phyloP scores from a whole-genome alignment of 2,888 invertebrate genomes.

The Eurois occulta region DNA sequence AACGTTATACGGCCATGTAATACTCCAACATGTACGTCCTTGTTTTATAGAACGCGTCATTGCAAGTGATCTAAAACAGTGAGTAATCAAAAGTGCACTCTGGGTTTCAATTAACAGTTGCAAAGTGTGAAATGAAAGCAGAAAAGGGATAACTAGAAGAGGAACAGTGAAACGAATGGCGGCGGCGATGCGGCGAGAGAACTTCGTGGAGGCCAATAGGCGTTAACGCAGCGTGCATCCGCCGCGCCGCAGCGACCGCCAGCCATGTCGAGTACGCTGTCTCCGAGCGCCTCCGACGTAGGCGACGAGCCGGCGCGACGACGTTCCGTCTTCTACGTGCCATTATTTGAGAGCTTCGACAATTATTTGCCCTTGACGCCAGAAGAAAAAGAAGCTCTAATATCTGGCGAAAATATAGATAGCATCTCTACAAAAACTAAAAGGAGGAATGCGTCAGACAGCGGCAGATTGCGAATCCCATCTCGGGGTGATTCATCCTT shows the following conservation, averaged over 20 bases:
- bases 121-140: constrained; percentile 80
- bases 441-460: constrained; percentile 80
- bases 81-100: constrained; percentile 67
- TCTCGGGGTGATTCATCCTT: constrained; percentile 83
- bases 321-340: constrained; percentile 94
- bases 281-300: constrained; percentile 79
- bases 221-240: constrained; percentile 85
- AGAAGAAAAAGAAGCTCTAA: constrained; percentile 86
- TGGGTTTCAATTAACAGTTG: constrained; percentile 72
- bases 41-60: constrained; percentile 56
- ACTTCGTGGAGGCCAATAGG: constrained; percentile 75
- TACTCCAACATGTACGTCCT: constrained; percentile 74
- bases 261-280: constrained; percentile 84
- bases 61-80: constrained; percentile 57
- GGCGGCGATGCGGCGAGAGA: constrained; percentile 80
- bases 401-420: constrained; percentile 81
- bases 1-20: constrained; percentile 55
- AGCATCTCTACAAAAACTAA: constrained; percentile 76
- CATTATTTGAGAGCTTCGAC: constrained; percentile 91
- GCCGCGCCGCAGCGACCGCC: constrained; percentile 64
- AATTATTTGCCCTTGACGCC: constrained; percentile 90
- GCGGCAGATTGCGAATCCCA: constrained; percentile 77
- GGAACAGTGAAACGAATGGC: constrained; percentile 84
- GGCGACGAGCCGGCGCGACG: constrained; percentile 90
- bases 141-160: constrained; percentile 73